phyloP scores from a whole-genome alignment of 2,113 vertebrate genomes.

The Danionella cerebrum region DNA sequence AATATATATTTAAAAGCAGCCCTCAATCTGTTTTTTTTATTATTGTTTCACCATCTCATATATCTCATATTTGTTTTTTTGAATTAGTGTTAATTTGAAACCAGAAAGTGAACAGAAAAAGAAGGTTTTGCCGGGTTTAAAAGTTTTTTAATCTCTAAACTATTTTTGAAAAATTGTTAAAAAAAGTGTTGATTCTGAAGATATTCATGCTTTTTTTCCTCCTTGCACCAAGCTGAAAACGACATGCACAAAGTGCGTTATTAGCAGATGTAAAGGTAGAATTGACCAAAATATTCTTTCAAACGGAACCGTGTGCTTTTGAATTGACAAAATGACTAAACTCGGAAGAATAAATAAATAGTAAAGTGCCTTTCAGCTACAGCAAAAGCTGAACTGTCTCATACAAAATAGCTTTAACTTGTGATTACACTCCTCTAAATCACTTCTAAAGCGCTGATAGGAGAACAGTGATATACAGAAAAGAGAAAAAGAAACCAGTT shows the following conservation, averaged over 20 bases:
- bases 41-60: too few relatives aligned
- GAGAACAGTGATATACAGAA: constrained; percentile 38
- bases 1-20: too few relatives aligned
- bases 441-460: constrained; percentile 29
- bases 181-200: too few relatives aligned
- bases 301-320: not conserved
- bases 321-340: not conserved
- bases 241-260: not conserved
- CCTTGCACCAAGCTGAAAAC: too few relatives aligned
- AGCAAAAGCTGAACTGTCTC: constrained; percentile 1
- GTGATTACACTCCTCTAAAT: constrained; percentile 36
- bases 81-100: too few relatives aligned
- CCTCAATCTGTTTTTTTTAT: too few relatives aligned
- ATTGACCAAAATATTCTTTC: not conserved
- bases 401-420: constrained; percentile 38
- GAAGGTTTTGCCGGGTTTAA: too few relatives aligned
- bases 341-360: not conserved
- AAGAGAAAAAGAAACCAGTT: constrained; percentile 42
- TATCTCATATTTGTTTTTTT: too few relatives aligned
- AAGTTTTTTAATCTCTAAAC: too few relatives aligned
- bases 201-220: too few relatives aligned
- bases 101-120: too few relatives aligned
- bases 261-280: not conserved
- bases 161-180: too few relatives aligned
- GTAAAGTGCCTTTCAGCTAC: not conserved